Conservation (phyloP, 2,888 invertebrate genomes). For the Drosophila siamana region DNA sequence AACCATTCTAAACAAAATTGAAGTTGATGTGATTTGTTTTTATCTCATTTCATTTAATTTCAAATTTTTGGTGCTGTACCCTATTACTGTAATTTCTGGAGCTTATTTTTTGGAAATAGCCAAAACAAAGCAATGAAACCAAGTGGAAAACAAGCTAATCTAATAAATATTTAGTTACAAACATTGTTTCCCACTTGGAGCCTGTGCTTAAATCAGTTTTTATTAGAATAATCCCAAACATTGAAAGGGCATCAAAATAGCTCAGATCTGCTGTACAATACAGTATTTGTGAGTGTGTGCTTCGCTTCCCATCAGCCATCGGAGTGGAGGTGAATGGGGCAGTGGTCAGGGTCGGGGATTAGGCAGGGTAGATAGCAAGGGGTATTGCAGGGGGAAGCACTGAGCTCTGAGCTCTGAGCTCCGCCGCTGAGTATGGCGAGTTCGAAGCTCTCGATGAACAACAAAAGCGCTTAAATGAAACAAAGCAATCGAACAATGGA, state of each 20-base stretch:
- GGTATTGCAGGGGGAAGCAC: conserved; percentile 14
- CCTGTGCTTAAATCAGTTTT: neutral
- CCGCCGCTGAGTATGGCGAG: conserved; percentile 17
- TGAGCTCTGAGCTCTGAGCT: conserved; percentile 11
- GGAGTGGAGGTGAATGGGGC: conserved; percentile 43
- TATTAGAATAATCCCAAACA: conserved; percentile 13
- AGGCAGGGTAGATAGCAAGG: neutral
- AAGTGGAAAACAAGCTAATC: conserved; percentile 1
- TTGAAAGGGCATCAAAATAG: conserved; percentile 36
- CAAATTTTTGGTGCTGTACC: too few species aligned
- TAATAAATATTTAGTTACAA: conserved; percentile 10
- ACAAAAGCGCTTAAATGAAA: conserved; percentile 81
- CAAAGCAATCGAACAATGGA: conserved; percentile 80
- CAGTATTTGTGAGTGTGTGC: conserved; percentile 10
- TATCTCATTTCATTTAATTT: too few species aligned
- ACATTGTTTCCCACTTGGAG: neutral
- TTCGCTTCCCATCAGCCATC: conserved; percentile 41
- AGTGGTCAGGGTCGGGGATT: conserved; percentile 8
- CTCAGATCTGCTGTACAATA: neutral
- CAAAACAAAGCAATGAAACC: neutral
- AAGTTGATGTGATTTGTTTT: too few species aligned
- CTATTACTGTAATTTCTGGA: neutral
- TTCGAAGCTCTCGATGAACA: conserved; percentile 45
- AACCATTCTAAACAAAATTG: too few species aligned
- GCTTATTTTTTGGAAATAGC: too few species aligned